Evolutionary conservation across 2,888 invertebrate species (phyloP), one percentile per base, ranked within the genome.

Genomic region (Argyresthia goedartella): DNA sequence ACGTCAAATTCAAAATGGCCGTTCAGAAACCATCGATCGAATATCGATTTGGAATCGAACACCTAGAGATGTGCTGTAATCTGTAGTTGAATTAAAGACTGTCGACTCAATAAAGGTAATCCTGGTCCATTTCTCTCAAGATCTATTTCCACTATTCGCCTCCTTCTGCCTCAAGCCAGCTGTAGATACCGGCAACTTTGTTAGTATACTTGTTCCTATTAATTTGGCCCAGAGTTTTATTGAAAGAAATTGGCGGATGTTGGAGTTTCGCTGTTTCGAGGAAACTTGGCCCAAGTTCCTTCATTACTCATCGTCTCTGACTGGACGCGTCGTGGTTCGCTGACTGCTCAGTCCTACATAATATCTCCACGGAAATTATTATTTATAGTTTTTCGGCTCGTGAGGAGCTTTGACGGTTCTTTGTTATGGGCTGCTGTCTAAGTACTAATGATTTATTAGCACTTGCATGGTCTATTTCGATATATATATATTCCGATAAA

Each of bases 241-340:
- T 53, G 51, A 53, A 53, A 54, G 55, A 59, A 57, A 56, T 54
- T 55, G 56, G 54, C 41, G 48, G 48, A 55, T 55, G 53, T 51
- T 36, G 49, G 56, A 59, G 57, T 56, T 57, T 52, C 51, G 50
- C 55, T 51, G 54, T 55, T 53, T 45, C 50, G 35, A 50, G 50
- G 42, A 49, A 41, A 52, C 54, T 55, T 51, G 44, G 51, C 45
- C 49, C n/a, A 57, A 59, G 52, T 56, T 58, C 39, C 46, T 56
- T 56, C 55, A 58, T 58, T 56, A 59, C 54, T 57, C 56, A 54
- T 36, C 11, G 16, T 46, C 39, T 16, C 34, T 8, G 41, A 7
- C 42, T 11, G 41, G 41, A 13, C 50, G 41, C 9, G 25, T 11
- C 25, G 13, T 9, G 9, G n/a, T 7, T 44, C 39, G 14, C 11